Evolutionary conservation across 2,888 invertebrate genomes (phyloP).

Genomic region (Lepidochitona cinerea): DNA sequence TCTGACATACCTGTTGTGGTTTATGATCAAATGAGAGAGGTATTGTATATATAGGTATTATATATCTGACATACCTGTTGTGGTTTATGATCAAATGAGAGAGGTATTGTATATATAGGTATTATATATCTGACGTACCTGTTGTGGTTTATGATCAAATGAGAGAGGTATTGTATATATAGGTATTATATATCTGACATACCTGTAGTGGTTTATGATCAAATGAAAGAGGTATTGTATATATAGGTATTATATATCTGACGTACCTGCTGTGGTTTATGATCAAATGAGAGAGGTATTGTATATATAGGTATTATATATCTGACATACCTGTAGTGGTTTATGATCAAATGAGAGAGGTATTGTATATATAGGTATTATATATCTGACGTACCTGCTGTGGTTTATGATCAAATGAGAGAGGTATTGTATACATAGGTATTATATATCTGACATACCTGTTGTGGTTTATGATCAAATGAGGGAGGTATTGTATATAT

Average conservation of each 20-base stretch:
- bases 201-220: constrained; percentile 98
- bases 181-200: too few species aligned
- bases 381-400: too few species aligned
- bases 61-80: too few species aligned
- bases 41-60: too few species aligned
- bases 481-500: constrained; percentile 93
- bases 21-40: constrained; percentile 97
- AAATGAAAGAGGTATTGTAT: constrained; percentile 91
- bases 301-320: too few species aligned
- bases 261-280: constrained; percentile 96
- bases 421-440: constrained; percentile 88
- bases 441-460: constrained; percentile 96
- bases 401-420: constrained; percentile 97
- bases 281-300: constrained; percentile 94
- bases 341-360: constrained; percentile 97
- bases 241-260: too few species aligned
- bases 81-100: constrained; percentile 97
- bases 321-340: constrained; percentile 95
- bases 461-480: constrained; percentile 97
- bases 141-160: constrained; percentile 97
- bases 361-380: too few species aligned
- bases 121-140: too few species aligned
- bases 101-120: constrained; percentile 89
- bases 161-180: constrained; percentile 92
- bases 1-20: constrained; percentile 95